Percentiles rank a stretch among this genome's conserved stretches.
Conservation (phyloP, 1,140 invertebrate species). For the Drosophila takahashii region DNA sequence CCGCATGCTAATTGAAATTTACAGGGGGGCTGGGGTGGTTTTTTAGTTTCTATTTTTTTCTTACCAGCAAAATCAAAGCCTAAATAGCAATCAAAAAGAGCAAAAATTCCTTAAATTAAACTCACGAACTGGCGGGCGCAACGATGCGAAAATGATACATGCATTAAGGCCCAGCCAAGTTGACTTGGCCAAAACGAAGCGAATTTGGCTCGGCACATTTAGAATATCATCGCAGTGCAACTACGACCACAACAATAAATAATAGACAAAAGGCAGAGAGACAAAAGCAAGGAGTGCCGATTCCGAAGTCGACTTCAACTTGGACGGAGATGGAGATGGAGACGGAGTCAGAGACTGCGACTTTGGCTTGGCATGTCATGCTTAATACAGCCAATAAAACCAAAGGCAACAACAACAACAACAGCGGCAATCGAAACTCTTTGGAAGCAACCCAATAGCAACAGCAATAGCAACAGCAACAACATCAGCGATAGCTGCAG, state of each 20-base stretch:
- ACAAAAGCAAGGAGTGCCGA: slow-evolving; percentile 76
- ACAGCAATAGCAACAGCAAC: slow-evolving; percentile 23
- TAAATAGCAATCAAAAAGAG: slow-evolving; percentile 82
- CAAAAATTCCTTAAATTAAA: slow-evolving; percentile 83
- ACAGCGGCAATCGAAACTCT: slow-evolving; percentile 46
- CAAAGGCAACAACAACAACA: slow-evolving; percentile 29
- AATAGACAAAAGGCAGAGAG: slow-evolving; percentile 58
- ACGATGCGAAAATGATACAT: slow-evolving; percentile 83
- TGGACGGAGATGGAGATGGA: not conserved
- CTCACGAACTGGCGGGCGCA: slow-evolving; percentile 73
- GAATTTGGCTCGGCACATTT: slow-evolving; percentile 81
- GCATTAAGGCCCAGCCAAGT: slow-evolving; percentile 70
- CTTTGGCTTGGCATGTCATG: slow-evolving; percentile 74
- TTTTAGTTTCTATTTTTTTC: not conserved
- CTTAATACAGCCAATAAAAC: slow-evolving; percentile 82
- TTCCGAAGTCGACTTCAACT: slow-evolving; percentile 38
- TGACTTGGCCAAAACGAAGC: slow-evolving; percentile 75
- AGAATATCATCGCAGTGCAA: slow-evolving; percentile 76
- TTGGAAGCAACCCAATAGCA: slow-evolving; percentile 51
- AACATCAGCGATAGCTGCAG: slow-evolving; percentile 16
- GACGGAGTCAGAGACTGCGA: slow-evolving; percentile 16
- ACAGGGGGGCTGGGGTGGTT: slow-evolving; percentile 10
- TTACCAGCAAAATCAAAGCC: slow-evolving; percentile 59
- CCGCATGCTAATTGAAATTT: slow-evolving; percentile 82
- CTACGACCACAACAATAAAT: slow-evolving; percentile 46